These are phyloP conservation scores for Atethmia centrago DNA, from an alignment of 2,888 invertebrate genomes.

Conservation along the genomic window DNA sequence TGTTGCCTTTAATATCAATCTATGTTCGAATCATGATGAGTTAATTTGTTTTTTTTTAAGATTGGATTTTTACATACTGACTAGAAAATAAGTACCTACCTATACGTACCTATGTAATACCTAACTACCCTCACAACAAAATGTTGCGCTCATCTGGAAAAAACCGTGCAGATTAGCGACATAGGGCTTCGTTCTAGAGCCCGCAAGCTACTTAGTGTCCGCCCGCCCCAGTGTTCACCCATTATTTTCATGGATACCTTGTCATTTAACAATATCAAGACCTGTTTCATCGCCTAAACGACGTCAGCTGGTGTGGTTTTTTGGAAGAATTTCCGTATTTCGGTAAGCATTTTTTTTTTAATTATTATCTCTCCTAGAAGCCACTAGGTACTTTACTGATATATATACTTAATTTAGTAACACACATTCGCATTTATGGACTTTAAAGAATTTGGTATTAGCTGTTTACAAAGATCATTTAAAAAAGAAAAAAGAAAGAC, in stretches of 20 bases:
- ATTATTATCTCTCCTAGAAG: background rate
- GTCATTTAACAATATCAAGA: slow-evolving; percentile 40
- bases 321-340: slow-evolving; percentile 32
- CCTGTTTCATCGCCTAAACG: slow-evolving; percentile 19
- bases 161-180: slow-evolving; percentile 82
- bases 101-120: background rate
- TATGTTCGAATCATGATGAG: background rate
- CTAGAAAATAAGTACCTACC: background rate
- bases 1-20: background rate
- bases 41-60: background rate
- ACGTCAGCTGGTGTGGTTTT: background rate
- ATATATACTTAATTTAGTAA: background rate
- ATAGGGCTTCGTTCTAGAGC: slow-evolving; percentile 82
- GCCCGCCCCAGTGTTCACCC: slow-evolving; percentile 70
- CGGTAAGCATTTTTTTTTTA: slow-evolving; percentile 41
- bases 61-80: too few species aligned
- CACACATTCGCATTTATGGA: background rate
- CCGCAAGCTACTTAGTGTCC: slow-evolving; percentile 76
- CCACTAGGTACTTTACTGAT: background rate
- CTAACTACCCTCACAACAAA: slow-evolving; percentile 55
- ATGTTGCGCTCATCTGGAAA: slow-evolving; percentile 76
- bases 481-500: too few species aligned
- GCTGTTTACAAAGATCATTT: too few species aligned
- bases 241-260: slow-evolving; percentile 57
- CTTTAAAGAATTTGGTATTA: background rate